A percentile compares a stretch with the other conserved stretches of the same genome.
These are phyloP conservation scores for Acanthopleura granulata DNA, from an alignment of 2,888 invertebrate species.

Conservation along the genomic window DNA sequence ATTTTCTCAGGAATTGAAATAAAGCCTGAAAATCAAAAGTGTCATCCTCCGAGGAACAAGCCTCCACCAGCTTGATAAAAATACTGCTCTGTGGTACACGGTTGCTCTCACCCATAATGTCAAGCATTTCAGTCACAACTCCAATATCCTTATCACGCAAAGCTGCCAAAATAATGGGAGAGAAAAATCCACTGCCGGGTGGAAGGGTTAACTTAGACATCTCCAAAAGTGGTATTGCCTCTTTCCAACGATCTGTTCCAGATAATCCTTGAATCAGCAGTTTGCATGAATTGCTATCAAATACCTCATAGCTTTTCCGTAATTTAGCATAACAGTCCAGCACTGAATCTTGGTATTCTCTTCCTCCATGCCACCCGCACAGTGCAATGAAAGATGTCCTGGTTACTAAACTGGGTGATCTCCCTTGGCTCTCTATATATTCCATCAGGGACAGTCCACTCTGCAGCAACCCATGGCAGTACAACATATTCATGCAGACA, in stretches of 20 bases:
- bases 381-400: slow-evolving; percentile 27
- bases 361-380: slow-evolving; percentile 23
- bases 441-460: slow-evolving; percentile 22
- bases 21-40: background rate
- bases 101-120: slow-evolving; percentile 21
- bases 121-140: slow-evolving; percentile 21
- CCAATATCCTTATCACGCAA: slow-evolving; percentile 26
- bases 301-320: slow-evolving; percentile 22
- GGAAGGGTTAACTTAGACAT: slow-evolving; percentile 24
- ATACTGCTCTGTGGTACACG: slow-evolving; percentile 22
- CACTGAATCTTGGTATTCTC: slow-evolving; percentile 25
- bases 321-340: slow-evolving; percentile 22
- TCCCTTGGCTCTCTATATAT: slow-evolving; percentile 20
- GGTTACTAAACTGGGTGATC: slow-evolving; percentile 23
- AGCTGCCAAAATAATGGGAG: slow-evolving; percentile 26
- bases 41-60: slow-evolving; percentile 8
- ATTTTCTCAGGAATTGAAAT: slow-evolving; percentile 17
- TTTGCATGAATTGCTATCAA: slow-evolving; percentile 26
- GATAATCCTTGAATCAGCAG: slow-evolving; percentile 32
- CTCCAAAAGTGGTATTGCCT: slow-evolving; percentile 33
- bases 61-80: slow-evolving; percentile 20
- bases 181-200: slow-evolving; percentile 14
- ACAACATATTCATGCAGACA: slow-evolving; percentile 27
- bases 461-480: slow-evolving; percentile 4
- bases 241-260: slow-evolving; percentile 32